These are phyloP conservation scores for Drosophila leontia DNA, from an alignment of 1,140 invertebrate genomes.

Conservation along the genomic window DNA sequence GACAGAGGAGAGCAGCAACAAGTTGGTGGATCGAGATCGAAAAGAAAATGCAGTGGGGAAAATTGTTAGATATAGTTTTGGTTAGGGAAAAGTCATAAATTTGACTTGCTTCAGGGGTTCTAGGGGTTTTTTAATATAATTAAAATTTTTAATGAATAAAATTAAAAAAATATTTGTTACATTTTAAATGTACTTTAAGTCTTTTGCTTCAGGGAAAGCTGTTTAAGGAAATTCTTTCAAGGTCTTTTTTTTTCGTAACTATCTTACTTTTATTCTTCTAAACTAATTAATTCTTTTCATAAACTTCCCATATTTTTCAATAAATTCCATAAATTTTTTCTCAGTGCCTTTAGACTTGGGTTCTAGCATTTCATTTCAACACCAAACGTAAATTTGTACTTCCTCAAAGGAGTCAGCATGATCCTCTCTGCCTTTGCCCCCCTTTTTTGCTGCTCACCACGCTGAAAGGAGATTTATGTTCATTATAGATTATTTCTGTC, in stretches of 20 bases:
- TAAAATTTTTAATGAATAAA: background rate
- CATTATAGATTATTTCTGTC: conserved; percentile 84
- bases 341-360: conserved; percentile 23
- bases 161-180: too few relatives aligned
- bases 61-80: background rate
- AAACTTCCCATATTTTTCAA: background rate
- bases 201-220: too few relatives aligned
- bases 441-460: background rate
- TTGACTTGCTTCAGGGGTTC: background rate
- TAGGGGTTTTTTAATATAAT: background rate
- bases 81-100: background rate
- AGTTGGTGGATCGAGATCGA: conserved; percentile 28
- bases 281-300: background rate
- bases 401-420: conserved; percentile 70
- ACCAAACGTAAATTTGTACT: conserved; percentile 83
- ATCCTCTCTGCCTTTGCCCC: conserved; percentile 3
- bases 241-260: too few relatives aligned
- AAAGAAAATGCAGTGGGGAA: conserved; percentile 17
- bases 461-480: conserved; percentile 81
- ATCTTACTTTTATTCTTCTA: too few relatives aligned
- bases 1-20: conserved; percentile 18
- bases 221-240: too few relatives aligned
- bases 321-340: background rate
- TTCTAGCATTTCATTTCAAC: conserved; percentile 81
- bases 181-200: too few relatives aligned